Evolutionary conservation across 2,888 invertebrate genomes (phyloP), one percentile per base, ranked within the genome.

Genomic region (Plemyria rubiginata): DNA sequence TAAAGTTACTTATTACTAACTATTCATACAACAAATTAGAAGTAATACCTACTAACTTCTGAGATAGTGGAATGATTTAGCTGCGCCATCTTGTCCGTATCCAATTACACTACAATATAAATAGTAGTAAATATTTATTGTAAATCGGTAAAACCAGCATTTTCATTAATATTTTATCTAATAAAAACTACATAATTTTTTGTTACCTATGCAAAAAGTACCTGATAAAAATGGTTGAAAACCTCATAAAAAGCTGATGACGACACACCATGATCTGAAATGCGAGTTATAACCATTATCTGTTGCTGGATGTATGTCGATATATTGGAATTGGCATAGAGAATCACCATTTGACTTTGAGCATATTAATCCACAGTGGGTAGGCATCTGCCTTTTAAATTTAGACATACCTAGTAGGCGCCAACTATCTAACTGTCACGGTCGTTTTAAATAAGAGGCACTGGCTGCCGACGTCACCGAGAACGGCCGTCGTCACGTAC

Each of bases 381-480:
- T 70, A 70, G 70, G 71, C 68, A 70, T 71, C 68, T 71, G 71
- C 63, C 68, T 68, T 70, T 71, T 71, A 71, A 67, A 68, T 65
- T 67, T 71, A 71, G 71, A 71, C 62, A 60, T 67, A 63, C 67
- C 62, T 51, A 55, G 58, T 46, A 61, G 70, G 67, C 70, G 71
- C 71, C 71, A 71, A 68, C 71, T 70, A 68, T 69, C 63, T 68
- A 65, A 71, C 71, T 71, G 71, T 71, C 71, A 71, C 68, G 71
- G 71, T 49, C 71, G 70, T 70, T 68, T 71, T 67, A 68, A 71
- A 70, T 70, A 70, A 70, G 68, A 64, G 65, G 65, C 66, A 68
- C 61, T 49, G 61, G 66, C 61, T 60, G 51, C 56, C 62, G 62
- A 70, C 70, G 71, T 71, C 70, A 68, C 58, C 52, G 46, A 62